phyloP scores from a whole-genome alignment of 2,113 vertebrate species.

The Spermophilus dauricus region DNA sequence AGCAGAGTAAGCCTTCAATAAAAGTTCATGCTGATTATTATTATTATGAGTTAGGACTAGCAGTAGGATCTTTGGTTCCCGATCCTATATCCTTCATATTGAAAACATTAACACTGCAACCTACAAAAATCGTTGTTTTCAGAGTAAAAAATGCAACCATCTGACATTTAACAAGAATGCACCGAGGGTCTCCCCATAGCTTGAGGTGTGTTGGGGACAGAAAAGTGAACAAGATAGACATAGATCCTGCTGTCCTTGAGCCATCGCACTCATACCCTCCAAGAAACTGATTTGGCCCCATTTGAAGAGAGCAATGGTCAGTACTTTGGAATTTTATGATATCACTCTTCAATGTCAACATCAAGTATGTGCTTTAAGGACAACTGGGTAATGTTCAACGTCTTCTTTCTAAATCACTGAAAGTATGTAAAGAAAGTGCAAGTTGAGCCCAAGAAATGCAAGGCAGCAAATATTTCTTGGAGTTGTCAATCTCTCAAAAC shows the following conservation, averaged over 20 bases:
- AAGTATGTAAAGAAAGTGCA: neutral
- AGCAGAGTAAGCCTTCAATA: neutral
- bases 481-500: neutral
- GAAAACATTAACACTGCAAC: neutral
- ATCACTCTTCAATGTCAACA: neutral
- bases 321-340: neutral
- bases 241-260: neutral
- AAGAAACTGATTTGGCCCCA: neutral
- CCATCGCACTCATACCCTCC: accelerated
- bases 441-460: neutral
- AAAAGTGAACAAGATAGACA: neutral
- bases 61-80: neutral
- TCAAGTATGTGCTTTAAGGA: neutral
- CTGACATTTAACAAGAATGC: neutral
- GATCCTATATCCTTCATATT: neutral
- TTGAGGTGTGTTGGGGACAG: neutral
- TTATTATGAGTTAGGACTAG: neutral
- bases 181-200: neutral
- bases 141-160: neutral
- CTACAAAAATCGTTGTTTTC: neutral
- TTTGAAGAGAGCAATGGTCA: neutral
- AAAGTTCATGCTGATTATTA: neutral
- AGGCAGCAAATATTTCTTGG: neutral
- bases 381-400: accelerated
- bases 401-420: neutral